Conservation (phyloP, 2,888 invertebrate genomes). For the Esperia sulphurella region DNA sequence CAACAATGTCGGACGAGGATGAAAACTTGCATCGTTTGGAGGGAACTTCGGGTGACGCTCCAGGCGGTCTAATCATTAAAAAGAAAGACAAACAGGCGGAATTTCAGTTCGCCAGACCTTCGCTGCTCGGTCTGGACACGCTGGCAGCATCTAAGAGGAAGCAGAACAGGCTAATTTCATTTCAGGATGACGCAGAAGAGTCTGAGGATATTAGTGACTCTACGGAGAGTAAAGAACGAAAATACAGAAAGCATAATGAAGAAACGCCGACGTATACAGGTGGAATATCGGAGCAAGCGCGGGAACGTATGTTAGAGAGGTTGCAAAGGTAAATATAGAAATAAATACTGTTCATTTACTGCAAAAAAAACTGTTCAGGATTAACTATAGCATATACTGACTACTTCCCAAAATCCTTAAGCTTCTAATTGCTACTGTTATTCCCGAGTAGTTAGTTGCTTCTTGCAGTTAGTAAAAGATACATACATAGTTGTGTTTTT, state of each 20-base stretch:
- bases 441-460: too few relatives aligned
- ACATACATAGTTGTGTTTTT: too few relatives aligned
- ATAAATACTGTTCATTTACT: too few relatives aligned
- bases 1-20: slow-evolving; percentile 65
- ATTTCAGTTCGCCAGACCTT: slow-evolving; percentile 88
- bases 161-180: slow-evolving; percentile 83
- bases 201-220: slow-evolving; percentile 34
- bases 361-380: too few relatives aligned
- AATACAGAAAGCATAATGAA: slow-evolving; percentile 87
- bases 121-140: slow-evolving; percentile 90
- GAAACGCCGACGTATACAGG: slow-evolving; percentile 98
- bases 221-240: slow-evolving; percentile 64
- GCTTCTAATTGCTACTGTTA: too few relatives aligned
- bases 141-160: slow-evolving; percentile 88
- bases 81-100: slow-evolving; percentile 78
- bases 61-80: slow-evolving; percentile 86
- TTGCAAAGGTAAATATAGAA: slow-evolving; percentile 61
- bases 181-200: slow-evolving; percentile 65
- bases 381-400: too few relatives aligned
- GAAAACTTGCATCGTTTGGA: slow-evolving; percentile 86
- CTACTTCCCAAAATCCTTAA: too few relatives aligned
- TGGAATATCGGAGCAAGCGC: slow-evolving; percentile 90
- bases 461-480: too few relatives aligned
- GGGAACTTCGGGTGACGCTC: slow-evolving; percentile 81
- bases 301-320: slow-evolving; percentile 85